These are phyloP conservation scores for Drosophila tanythrix DNA, from an alignment of 2,888 invertebrate genomes.

Conservation along the genomic window DNA sequence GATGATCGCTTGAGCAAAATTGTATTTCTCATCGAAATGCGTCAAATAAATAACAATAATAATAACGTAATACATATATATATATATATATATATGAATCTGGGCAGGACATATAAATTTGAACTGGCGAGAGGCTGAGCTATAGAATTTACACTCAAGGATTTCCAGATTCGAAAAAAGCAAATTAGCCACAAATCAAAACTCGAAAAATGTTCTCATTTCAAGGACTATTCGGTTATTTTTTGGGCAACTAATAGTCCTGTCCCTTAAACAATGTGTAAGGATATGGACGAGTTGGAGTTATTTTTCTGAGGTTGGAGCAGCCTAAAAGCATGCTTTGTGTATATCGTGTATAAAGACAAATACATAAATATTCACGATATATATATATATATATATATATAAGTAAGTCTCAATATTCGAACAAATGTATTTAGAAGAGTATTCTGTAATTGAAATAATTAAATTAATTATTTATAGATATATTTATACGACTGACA, in stretches of 20 bases:
- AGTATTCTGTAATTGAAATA: neutral
- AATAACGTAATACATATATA: neutral
- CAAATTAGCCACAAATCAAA: no score
- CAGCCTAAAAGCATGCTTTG: neutral
- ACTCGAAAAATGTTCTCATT: no score
- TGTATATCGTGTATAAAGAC: no score
- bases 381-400: no score
- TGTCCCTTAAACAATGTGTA: neutral
- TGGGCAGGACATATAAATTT: no score
- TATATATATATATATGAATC: neutral
- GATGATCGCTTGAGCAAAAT: neutral
- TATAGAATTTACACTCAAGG: neutral
- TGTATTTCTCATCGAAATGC: neutral
- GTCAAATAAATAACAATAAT: neutral
- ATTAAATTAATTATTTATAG: neutral
- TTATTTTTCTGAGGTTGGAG: neutral
- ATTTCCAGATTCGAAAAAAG: neutral
- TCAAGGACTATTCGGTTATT: neutral
- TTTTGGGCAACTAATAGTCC: neutral
- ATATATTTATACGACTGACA: neutral
- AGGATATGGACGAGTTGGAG: neutral
- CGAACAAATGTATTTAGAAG: neutral
- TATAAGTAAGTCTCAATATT: neutral
- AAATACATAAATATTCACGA: no score
- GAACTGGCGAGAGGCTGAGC: neutral